Base-by-base conservation (phyloP, 2,797 vertebrate genomes). In the Pyrocephalus nanus region DNA sequence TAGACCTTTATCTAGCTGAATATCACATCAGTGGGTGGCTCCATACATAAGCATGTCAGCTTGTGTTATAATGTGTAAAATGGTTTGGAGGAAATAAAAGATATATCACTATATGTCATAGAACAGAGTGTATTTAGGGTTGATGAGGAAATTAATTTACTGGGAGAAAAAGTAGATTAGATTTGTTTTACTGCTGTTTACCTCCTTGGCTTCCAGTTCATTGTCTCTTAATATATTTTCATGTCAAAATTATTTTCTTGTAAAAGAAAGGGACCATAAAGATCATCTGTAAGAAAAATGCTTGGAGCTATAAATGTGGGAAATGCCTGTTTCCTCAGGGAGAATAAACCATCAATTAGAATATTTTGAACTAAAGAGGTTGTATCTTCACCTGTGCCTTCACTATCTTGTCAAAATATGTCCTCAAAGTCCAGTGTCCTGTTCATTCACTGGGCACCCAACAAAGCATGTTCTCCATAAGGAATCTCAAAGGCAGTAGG, bases 401-500 rank as follows among this genome's bases (percentile, higher is more conserved):
- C 26, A 45, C 54, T 7, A 20, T 62, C 16, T 65, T 89, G 34
- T 43, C 23, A 15, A 67, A 26, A 38, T 7, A 30, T 45, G 45
- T 57, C 6, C 53, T 71, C n/a, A 34, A 61, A 70, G 13, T 55
- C 25, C 70, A 60, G 17, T 40, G 71, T 51, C 54, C n/a, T 75
- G 11, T n/a, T 38, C 32, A 19, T 43, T 70, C 43, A 32, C 2
- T 22, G 10, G 7, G 9, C 19, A 84, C 20, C 10, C 58, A 70
- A 4, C 25, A 85, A 27, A 45, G 12, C 1, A 1, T 1, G 3
- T 42, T 85, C 12, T 79, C 38, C 6, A 1, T 3, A 7, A 19
- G 12, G 9, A 58, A 51, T 70, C 64, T 57, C 45, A 55, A 88
- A 54, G 43, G 25, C 6, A 15, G 1, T 30, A 53, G 29, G 19